These are phyloP conservation scores for Idaea aversata DNA, from an alignment of 2,888 invertebrate genomes.

Conservation along the genomic window DNA sequence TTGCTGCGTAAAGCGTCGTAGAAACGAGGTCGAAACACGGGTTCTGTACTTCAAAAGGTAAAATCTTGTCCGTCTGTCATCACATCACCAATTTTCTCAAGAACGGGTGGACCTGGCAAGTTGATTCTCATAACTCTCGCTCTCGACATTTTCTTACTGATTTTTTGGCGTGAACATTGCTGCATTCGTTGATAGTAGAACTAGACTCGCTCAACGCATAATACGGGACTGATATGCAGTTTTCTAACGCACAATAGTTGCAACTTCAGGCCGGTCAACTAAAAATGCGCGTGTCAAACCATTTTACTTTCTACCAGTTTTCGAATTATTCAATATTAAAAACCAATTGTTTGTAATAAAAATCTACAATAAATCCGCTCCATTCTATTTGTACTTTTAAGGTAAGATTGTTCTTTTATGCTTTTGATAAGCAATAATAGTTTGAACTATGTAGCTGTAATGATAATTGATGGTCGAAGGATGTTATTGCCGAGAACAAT, in stretches of 20 bases:
- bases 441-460: constrained; percentile 49
- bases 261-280: neutral
- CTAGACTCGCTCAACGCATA: no score
- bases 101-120: no score
- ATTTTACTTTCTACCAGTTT: constrained; percentile 59
- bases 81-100: no score
- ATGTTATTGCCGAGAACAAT: constrained; percentile 24
- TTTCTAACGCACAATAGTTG: neutral
- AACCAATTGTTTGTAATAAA: constrained; percentile 39
- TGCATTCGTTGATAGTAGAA: no score
- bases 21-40: no score
- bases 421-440: constrained; percentile 58
- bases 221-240: no score
- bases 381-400: constrained; percentile 53
- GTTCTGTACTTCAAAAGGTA: no score
- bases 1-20: neutral
- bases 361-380: constrained; percentile 51
- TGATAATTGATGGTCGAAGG: constrained; percentile 37
- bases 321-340: constrained; percentile 46
- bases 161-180: no score
- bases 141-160: no score
- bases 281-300: neutral
- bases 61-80: no score
- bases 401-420: constrained; percentile 53
- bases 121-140: no score